Evolutionary conservation across 2,113 vertebrate genomes (phyloP).

Genomic region (Strix uralensis): DNA sequence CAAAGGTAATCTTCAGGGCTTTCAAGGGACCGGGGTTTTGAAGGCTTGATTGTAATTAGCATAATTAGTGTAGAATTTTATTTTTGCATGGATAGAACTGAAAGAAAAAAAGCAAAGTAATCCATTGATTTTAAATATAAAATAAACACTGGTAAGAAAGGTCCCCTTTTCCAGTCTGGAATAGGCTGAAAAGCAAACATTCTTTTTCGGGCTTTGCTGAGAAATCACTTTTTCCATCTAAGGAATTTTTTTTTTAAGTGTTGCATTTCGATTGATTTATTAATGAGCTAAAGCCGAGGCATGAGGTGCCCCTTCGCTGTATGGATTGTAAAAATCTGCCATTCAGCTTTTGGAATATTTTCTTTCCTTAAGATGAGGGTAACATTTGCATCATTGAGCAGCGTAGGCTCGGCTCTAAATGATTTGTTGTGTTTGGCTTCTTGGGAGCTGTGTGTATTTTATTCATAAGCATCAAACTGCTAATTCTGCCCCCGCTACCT

Average conservation of each 20-base stretch:
- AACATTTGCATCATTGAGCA: conserved; percentile 18
- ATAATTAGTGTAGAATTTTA: conserved; percentile 49
- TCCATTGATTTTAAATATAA: conserved; percentile 51
- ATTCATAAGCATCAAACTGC: background rate
- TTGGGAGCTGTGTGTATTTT: background rate
- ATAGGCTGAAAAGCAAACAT: conserved; percentile 43
- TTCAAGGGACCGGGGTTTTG: background rate
- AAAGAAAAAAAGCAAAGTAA: conserved; percentile 34
- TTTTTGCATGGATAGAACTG: conserved; percentile 23
- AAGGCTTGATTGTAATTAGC: conserved; percentile 39
- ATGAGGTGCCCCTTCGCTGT: background rate
- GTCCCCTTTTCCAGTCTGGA: conserved; percentile 36
- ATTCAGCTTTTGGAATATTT: conserved; percentile 26
- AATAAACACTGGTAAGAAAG: conserved; percentile 60
- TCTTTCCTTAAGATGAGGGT: background rate
- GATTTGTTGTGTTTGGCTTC: conserved; percentile 51
- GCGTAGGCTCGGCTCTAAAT: background rate
- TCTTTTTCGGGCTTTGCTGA: conserved; percentile 42
- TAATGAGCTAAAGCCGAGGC: conserved; percentile 4
- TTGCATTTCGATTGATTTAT: conserved; percentile 38
- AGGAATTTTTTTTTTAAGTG: conserved; percentile 30
- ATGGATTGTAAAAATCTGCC: background rate
- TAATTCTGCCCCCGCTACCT: background rate
- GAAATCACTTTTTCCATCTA: conserved; percentile 58
- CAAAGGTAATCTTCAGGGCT: conserved; percentile 49